Evolutionary conservation across 2,888 invertebrate species (phyloP).

Genomic region (Homarus gammarus): DNA sequence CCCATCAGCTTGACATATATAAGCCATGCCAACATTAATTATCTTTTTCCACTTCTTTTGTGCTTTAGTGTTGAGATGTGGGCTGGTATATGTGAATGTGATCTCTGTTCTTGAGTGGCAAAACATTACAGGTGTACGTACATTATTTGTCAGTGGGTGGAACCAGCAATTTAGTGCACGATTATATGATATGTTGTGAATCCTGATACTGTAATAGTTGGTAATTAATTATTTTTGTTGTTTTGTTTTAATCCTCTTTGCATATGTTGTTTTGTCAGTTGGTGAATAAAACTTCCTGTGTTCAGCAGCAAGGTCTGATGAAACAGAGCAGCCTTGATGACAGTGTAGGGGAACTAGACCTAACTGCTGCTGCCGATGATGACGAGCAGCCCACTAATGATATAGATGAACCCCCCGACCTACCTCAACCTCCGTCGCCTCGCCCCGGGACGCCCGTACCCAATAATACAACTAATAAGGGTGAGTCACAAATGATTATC

Average conservation of each 20-base stretch:
- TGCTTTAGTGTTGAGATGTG: too few species aligned
- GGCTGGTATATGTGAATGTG: too few species aligned
- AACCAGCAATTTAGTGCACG: too few species aligned
- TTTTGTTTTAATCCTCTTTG: too few species aligned
- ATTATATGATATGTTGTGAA: too few species aligned
- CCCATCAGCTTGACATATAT: too few species aligned
- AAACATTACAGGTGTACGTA: too few species aligned
- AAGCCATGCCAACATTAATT: too few species aligned
- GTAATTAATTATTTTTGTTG: too few species aligned
- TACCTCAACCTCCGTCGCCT: conserved; percentile 81
- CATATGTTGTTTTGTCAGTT: neutral
- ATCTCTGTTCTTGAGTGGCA: too few species aligned
- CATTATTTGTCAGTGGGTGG: too few species aligned
- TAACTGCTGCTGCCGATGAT: conserved; percentile 82
- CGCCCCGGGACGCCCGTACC: conserved; percentile 81
- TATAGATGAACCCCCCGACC: conserved; percentile 80
- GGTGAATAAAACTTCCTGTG: neutral
- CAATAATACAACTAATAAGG: conserved; percentile 77
- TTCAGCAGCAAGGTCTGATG: conserved; percentile 85
- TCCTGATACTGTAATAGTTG: neutral
- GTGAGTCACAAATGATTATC: conserved; percentile 70
- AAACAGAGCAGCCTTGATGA: conserved; percentile 96
- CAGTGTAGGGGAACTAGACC: conserved; percentile 85
- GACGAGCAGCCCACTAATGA: conserved; percentile 78
- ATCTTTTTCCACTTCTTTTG: too few species aligned